Percentiles rank a stretch among this genome's conserved stretches.
These are phyloP conservation scores for Pardalotus punctatus DNA, from an alignment of 2,113 vertebrate species.

Conservation along the genomic window DNA sequence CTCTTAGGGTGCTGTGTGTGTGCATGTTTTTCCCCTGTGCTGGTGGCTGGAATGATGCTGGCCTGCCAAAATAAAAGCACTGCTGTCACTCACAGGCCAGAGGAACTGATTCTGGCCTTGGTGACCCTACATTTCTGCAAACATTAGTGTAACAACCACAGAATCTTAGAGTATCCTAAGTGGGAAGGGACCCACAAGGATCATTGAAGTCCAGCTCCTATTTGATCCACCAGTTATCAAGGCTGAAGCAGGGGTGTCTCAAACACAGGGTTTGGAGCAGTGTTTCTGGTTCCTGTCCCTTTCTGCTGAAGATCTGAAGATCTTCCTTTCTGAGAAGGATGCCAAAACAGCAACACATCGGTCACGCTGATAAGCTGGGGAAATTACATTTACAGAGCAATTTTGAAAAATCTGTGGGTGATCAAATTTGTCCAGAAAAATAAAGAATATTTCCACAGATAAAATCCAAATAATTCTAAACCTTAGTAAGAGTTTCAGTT, in stretches of 20 bases:
- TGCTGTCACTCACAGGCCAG: not conserved
- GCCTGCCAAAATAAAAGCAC: conserved; percentile 8
- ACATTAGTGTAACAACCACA: not conserved
- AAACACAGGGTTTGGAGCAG: not conserved
- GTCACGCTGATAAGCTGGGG: not conserved
- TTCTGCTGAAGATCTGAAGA: not conserved
- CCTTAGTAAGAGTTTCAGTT: not conserved
- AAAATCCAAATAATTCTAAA: not conserved
- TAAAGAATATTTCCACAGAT: not conserved
- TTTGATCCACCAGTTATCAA: not conserved
- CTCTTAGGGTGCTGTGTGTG: not conserved
- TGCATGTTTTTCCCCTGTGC: not conserved
- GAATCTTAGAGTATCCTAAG: not conserved
- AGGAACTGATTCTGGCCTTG: not conserved
- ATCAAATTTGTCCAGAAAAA: not conserved
- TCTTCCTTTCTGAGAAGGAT: not conserved
- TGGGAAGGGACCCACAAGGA: not conserved
- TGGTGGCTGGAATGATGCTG: not conserved
- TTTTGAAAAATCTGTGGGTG: not conserved
- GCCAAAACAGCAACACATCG: not conserved
- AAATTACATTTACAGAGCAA: not conserved
- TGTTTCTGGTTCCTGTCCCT: not conserved
- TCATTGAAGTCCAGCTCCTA: not conserved
- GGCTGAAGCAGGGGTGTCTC: not conserved
- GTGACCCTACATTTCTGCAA: not conserved